Percentiles rank a stretch among this genome's conserved stretches.
Conservation (phyloP, 2,113 vertebrate genomes). For the Colossoma macropomum region DNA sequence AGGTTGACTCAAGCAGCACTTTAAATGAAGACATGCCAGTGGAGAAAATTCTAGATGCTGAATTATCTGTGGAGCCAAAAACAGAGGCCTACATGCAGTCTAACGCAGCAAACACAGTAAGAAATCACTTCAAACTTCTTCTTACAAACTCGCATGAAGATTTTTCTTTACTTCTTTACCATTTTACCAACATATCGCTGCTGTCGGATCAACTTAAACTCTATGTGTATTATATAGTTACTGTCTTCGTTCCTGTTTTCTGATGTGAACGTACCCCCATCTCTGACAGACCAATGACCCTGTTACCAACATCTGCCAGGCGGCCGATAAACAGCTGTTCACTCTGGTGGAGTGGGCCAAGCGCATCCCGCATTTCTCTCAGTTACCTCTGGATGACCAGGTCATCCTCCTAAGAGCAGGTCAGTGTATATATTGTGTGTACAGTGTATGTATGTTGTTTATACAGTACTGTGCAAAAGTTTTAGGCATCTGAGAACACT, state of each 20-base stretch:
- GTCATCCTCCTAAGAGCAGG: conserved; percentile 95
- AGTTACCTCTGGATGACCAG: conserved; percentile 92
- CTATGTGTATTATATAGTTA: no score
- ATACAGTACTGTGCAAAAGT: background rate
- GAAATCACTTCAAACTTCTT: conserved; percentile 29
- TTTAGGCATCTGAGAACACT: no score
- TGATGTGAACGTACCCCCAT: background rate
- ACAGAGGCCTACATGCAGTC: conserved; percentile 84
- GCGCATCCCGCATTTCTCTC: conserved; percentile 93
- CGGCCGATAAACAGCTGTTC: conserved; percentile 96
- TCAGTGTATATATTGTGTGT: conserved; percentile 54
- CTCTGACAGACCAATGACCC: conserved; percentile 88
- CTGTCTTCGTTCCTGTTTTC: background rate
- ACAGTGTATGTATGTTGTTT: no score
- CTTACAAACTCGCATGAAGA: background rate
- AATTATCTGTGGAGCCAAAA: conserved; percentile 93
- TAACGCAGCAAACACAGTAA: conserved; percentile 86
- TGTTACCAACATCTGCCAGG: conserved; percentile 96
- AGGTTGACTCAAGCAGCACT: conserved; percentile 82
- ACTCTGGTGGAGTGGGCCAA: conserved; percentile 97
- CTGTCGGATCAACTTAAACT: no score
- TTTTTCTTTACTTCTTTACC: background rate
- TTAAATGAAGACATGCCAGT: conserved; percentile 94
- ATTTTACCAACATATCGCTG: no score
- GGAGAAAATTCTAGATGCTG: conserved; percentile 94